These are phyloP conservation scores for Papilio aristodemus DNA, from an alignment of 1,140 invertebrate genomes.

Conservation along the genomic window DNA sequence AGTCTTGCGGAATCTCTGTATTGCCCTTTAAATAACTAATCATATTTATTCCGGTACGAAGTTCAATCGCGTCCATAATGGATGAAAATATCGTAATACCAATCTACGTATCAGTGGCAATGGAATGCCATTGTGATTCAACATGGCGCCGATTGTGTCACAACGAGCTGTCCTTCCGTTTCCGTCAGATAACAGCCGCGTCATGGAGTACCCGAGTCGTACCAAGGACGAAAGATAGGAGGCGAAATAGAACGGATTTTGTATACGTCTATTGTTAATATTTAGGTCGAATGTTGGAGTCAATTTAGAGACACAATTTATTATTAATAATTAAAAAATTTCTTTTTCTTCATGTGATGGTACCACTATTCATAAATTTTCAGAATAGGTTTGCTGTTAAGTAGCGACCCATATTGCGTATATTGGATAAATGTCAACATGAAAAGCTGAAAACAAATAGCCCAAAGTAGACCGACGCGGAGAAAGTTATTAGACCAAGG, in stretches of 20 bases:
- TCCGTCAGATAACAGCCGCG: constrained; percentile 9
- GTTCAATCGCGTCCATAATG: background rate
- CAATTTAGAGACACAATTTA: no score
- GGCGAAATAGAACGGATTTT: constrained; percentile 14
- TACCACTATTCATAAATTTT: no score
- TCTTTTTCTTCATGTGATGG: no score
- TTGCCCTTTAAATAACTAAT: background rate
- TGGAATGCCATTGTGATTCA: constrained; percentile 28
- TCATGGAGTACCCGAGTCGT: background rate
- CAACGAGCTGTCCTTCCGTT: constrained; percentile 12
- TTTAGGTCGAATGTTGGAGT: background rate
- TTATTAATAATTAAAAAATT: no score
- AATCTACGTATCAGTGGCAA: constrained; percentile 8
- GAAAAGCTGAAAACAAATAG: no score
- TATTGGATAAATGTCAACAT: no score
- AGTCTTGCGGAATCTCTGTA: no score
- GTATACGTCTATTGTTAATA: background rate
- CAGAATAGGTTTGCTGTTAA: no score
- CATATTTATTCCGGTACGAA: background rate
- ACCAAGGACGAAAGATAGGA: constrained; percentile 18
- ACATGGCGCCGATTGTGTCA: constrained; percentile 6
- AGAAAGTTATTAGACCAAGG: no score
- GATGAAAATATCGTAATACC: constrained; percentile 1
- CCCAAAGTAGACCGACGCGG: no score
- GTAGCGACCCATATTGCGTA: no score